phyloP scores from a whole-genome alignment of 1,140 invertebrate species.

The Ectropis grisescens region DNA sequence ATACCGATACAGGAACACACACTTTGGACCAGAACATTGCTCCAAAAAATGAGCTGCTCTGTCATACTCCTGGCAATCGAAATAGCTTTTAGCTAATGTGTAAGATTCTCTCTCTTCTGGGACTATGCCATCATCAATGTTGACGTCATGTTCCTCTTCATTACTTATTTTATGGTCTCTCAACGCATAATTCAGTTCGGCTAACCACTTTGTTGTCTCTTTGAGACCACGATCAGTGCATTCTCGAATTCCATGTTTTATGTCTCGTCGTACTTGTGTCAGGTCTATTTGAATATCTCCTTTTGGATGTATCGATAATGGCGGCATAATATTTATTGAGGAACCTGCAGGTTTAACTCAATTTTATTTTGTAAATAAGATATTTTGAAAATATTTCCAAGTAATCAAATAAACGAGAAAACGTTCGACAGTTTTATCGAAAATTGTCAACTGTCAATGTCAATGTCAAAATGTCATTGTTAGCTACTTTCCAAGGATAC shows the following conservation, averaged over 20 bases:
- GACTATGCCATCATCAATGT: conserved; percentile 43
- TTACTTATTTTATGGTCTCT: conserved; percentile 73
- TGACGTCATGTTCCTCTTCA: conserved; percentile 36
- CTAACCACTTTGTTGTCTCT: conserved; percentile 86
- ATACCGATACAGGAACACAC: conserved; percentile 86
- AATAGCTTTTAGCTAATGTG: conserved; percentile 88
- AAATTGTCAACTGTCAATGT: too few relatives aligned
- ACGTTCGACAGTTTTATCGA: too few relatives aligned
- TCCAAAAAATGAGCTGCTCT: conserved; percentile 88
- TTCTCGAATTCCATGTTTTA: conserved; percentile 76
- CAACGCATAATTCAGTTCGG: conserved; percentile 85
- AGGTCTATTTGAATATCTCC: conserved; percentile 70
- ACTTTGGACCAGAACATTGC: conserved; percentile 76
- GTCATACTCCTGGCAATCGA: conserved; percentile 94
- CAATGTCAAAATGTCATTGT: too few relatives aligned
- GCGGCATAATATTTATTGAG: conserved; percentile 22
- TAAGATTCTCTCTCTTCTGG: conserved; percentile 80
- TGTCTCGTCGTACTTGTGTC: conserved; percentile 76
- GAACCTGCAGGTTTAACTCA: too few relatives aligned
- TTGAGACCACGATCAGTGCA: conserved; percentile 79
- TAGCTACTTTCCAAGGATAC: too few relatives aligned
- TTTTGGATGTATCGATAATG: conserved; percentile 34
- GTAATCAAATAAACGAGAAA: too few relatives aligned
- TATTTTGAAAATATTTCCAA: too few relatives aligned
- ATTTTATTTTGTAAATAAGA: too few relatives aligned